Percentiles rank a stretch among this genome's conserved stretches.
These are phyloP conservation scores for Cyprinodon variegatus DNA, from an alignment of 2,113 vertebrate species.

Conservation along the genomic window DNA sequence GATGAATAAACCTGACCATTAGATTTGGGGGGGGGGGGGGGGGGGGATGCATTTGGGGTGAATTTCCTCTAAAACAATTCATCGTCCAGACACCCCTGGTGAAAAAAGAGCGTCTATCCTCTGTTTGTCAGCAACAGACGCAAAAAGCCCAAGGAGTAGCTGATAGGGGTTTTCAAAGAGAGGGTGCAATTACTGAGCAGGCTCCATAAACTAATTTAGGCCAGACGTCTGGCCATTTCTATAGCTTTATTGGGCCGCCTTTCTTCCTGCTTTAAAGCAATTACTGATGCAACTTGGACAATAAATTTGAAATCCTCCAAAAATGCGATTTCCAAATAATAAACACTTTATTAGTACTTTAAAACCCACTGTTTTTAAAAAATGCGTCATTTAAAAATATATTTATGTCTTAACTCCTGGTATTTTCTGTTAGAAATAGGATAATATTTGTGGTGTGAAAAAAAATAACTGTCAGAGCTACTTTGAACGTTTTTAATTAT, in stretches of 20 bases:
- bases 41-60: conserved; percentile 37
- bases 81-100: conserved; percentile 79
- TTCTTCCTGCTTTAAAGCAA: conserved; percentile 98
- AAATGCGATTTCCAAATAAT: conserved; percentile 84
- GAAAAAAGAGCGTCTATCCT: conserved; percentile 83
- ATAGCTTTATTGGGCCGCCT: conserved; percentile 94
- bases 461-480: neutral
- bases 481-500: neutral
- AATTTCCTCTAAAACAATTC: conserved; percentile 78
- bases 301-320: conserved; percentile 83
- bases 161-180: conserved; percentile 85
- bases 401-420: neutral
- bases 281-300: conserved; percentile 85
- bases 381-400: neutral
- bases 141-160: conserved; percentile 88
- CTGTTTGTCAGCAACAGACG: conserved; percentile 85
- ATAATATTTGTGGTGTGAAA: neutral
- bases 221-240: conserved; percentile 98
- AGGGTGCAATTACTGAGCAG: conserved; percentile 83
- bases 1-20: conserved; percentile 80
- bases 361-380: conserved; percentile 8
- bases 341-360: conserved; percentile 68
- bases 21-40: conserved; percentile 19
- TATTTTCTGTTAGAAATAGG: neutral
- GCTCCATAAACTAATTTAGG: conserved; percentile 96